phyloP scores from a whole-genome alignment of 1,140 invertebrate species.

The Ips nitidus region DNA sequence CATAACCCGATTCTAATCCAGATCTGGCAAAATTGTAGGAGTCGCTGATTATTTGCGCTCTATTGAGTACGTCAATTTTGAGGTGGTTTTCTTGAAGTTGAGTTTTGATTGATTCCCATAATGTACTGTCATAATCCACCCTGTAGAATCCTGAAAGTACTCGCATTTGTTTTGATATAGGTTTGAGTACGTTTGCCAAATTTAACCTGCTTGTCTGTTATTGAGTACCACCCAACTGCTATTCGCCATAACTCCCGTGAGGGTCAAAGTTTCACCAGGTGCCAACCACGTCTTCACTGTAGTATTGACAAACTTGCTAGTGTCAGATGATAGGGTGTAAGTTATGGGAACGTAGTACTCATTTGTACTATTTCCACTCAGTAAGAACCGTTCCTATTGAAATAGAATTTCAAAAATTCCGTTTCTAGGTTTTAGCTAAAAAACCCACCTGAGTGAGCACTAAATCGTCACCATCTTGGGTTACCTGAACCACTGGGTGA shows the following conservation, averaged over 20 bases:
- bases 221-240: constrained; percentile 71
- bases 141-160: constrained; percentile 69
- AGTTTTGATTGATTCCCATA: constrained; percentile 65
- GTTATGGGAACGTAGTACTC: constrained; percentile 33
- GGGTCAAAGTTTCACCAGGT: constrained; percentile 26
- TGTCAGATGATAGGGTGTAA: constrained; percentile 31
- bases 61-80: constrained; percentile 68
- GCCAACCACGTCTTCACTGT: constrained; percentile 55
- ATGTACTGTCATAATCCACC: constrained; percentile 72
- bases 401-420: constrained; percentile 3
- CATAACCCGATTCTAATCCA: constrained; percentile 29
- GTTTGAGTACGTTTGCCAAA: background rate
- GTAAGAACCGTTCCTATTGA: constrained; percentile 39
- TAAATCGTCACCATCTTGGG: constrained; percentile 23
- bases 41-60: constrained; percentile 81
- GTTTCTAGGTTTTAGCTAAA: background rate
- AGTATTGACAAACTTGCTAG: constrained; percentile 57
- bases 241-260: constrained; percentile 34
- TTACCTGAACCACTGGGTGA: constrained; percentile 61
- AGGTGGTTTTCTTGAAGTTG: constrained; percentile 57
- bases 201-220: constrained; percentile 62
- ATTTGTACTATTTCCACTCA: constrained; percentile 10
- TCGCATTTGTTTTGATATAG: background rate
- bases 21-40: constrained; percentile 63
- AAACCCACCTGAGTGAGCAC: constrained; percentile 32